Conservation (phyloP, 2,113 vertebrate species). For the Ibidorhyncha struthersii region DNA sequence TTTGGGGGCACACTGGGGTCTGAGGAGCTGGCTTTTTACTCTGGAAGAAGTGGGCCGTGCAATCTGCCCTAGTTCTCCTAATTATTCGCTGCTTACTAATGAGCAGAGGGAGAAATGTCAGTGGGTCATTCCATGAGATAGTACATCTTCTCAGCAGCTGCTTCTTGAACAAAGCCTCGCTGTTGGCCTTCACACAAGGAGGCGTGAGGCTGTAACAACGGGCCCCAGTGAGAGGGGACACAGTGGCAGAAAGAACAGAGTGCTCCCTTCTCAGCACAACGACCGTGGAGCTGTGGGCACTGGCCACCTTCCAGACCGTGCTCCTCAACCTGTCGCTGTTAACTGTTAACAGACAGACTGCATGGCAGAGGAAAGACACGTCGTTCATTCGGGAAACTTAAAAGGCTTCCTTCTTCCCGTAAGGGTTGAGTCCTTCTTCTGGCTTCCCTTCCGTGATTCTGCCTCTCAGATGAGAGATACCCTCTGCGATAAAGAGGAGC, state of each 20-base stretch:
- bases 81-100: slow-evolving; percentile 19
- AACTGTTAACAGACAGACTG: not conserved
- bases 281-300: not conserved
- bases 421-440: not conserved
- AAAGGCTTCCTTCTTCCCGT: not conserved
- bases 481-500: not conserved
- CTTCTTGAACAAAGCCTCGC: slow-evolving; percentile 30
- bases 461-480: not conserved
- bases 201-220: slow-evolving; percentile 44
- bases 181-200: slow-evolving; percentile 50
- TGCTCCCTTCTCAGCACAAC: not conserved
- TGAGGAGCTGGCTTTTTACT: not conserved
- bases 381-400: not conserved
- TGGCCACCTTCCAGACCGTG: not conserved
- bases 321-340: slow-evolving; percentile 10
- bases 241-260: not conserved
- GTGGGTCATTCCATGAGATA: slow-evolving; percentile 28
- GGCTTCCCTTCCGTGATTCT: not conserved
- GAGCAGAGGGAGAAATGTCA: slow-evolving; percentile 44
- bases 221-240: not conserved
- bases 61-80: not conserved
- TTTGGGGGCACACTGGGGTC: not conserved
- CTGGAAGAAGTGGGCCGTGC: not conserved
- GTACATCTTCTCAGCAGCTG: slow-evolving; percentile 52
- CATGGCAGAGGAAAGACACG: not conserved